Evolutionary conservation across 2,888 invertebrate genomes (phyloP).

Genomic region (Sarcophaga variegata): DNA sequence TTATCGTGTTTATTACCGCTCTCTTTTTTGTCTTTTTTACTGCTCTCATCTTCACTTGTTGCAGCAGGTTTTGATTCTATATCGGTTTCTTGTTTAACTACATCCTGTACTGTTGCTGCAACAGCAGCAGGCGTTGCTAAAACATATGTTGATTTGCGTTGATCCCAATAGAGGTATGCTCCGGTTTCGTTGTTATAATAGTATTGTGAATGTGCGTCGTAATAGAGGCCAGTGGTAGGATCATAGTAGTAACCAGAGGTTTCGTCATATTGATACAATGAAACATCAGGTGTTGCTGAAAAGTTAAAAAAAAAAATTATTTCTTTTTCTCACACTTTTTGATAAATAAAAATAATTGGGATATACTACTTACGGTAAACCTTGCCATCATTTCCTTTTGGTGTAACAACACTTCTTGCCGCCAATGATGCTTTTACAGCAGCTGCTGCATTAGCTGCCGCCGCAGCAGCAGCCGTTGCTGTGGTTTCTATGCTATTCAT

Average conservation of each 20-base stretch:
- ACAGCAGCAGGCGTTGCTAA: constrained; percentile 78
- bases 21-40: constrained; percentile 84
- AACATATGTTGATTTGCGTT: constrained; percentile 85
- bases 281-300: constrained; percentile 90
- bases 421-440: constrained; percentile 71
- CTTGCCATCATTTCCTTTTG: constrained; percentile 80
- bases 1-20: constrained; percentile 89
- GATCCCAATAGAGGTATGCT: constrained; percentile 98
- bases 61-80: constrained; percentile 57
- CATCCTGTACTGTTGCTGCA: constrained; percentile 77
- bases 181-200: constrained; percentile 96
- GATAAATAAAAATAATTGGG: not conserved
- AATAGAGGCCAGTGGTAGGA: constrained; percentile 95
- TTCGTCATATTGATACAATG: constrained; percentile 96
- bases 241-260: constrained; percentile 98
- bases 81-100: constrained; percentile 72
- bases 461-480: constrained; percentile 78
- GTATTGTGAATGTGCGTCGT: constrained; percentile 97
- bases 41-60: constrained; percentile 72
- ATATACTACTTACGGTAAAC: constrained; percentile 79
- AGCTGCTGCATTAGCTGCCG: constrained; percentile 78
- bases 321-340: not conserved
- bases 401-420: constrained; percentile 72
- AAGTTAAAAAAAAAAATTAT: not conserved
- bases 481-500: constrained; percentile 79